Conservation (phyloP, 2,888 invertebrate genomes). For the Nomada flava region DNA sequence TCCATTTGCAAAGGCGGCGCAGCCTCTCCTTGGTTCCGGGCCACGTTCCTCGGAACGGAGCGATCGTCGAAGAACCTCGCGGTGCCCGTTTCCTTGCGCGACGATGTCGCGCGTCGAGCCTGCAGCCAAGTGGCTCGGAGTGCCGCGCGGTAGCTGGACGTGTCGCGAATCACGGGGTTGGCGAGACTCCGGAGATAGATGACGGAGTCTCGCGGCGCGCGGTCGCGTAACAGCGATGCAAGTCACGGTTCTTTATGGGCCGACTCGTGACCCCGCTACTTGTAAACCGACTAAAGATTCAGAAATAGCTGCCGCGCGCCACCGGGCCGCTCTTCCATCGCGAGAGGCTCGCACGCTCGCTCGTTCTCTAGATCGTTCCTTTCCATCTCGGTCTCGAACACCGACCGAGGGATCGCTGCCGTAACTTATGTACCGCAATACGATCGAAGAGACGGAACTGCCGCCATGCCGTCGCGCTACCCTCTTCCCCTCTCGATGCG, state of each 20-base stretch:
- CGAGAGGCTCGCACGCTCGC: neutral
- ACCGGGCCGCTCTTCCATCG: slow-evolving; percentile 27
- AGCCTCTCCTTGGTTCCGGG: no score
- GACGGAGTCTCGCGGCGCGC: slow-evolving; percentile 78
- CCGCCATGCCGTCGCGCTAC: neutral
- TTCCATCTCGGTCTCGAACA: slow-evolving; percentile 41
- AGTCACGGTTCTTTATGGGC: slow-evolving; percentile 83
- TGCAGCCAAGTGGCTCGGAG: neutral
- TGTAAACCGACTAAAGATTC: slow-evolving; percentile 83
- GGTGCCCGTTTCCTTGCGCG: no score
- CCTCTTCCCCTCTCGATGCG: neutral
- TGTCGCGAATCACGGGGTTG: slow-evolving; percentile 68
- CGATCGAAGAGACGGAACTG: slow-evolving; percentile 68
- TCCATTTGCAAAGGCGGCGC: no score
- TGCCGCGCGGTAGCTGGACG: slow-evolving; percentile 44
- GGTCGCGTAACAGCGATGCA: slow-evolving; percentile 81
- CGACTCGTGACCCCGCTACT: slow-evolving; percentile 82
- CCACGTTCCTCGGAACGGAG: no score
- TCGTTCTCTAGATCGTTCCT: neutral
- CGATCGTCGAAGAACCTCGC: no score
- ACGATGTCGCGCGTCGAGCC: no score
- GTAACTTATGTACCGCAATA: slow-evolving; percentile 74
- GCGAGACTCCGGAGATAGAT: slow-evolving; percentile 75
- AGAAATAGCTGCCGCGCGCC: slow-evolving; percentile 78
- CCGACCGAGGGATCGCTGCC: slow-evolving; percentile 57